Percentiles rank a stretch among this genome's conserved stretches.
Conservation (phyloP, 2,113 vertebrate genomes). For the Galbula dea region DNA sequence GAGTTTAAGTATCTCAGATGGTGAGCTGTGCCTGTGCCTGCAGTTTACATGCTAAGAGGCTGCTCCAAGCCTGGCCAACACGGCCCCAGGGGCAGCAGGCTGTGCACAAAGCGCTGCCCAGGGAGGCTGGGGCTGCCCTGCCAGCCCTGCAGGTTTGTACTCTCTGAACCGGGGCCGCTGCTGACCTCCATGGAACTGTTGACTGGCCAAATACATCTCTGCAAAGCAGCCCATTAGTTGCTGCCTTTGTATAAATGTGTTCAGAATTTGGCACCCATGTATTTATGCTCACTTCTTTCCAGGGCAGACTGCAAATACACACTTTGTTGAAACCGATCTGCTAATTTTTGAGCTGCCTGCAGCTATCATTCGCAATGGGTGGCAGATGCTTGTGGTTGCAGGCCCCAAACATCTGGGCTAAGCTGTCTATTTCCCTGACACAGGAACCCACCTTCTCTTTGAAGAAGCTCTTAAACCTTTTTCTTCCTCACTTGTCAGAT, state of each 20-base stretch:
- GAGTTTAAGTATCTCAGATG: background rate
- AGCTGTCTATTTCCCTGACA: slow-evolving; percentile 4
- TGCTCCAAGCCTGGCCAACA: background rate
- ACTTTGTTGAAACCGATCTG: slow-evolving; percentile 36
- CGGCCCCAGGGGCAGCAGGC: background rate
- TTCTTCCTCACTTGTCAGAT: background rate
- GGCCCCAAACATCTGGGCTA: background rate
- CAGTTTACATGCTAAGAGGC: background rate
- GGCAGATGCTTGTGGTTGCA: slow-evolving; percentile 31
- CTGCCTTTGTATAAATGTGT: background rate
- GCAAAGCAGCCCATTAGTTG: background rate
- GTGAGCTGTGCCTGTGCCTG: background rate
- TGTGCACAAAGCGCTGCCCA: background rate
- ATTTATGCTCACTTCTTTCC: slow-evolving; percentile 14
- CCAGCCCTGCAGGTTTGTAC: background rate
- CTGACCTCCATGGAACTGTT: background rate
- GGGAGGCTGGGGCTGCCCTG: background rate
- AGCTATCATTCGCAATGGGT: background rate
- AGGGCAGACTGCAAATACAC: slow-evolving; percentile 19
- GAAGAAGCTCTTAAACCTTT: slow-evolving; percentile 8
- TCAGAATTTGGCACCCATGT: background rate
- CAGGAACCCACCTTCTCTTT: background rate
- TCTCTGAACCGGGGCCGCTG: background rate
- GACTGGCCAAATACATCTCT: background rate
- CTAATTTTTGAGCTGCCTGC: slow-evolving; percentile 25